Conservation (phyloP, 2,888 invertebrate genomes). For the Norana najaformis region DNA sequence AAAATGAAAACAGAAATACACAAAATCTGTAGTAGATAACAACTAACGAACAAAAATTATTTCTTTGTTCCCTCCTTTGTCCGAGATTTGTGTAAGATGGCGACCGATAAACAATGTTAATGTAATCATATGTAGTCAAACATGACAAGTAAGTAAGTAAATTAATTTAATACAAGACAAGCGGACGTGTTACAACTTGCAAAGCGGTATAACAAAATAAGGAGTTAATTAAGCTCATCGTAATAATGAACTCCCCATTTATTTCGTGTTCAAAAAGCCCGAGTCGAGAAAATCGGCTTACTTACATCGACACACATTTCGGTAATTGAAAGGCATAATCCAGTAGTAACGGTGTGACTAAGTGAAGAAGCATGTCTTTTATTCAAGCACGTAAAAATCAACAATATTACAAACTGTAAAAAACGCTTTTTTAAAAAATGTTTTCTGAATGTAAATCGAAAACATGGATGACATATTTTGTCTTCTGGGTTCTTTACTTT, state of each 20-base stretch:
- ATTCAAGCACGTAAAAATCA: neutral
- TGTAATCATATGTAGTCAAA: neutral
- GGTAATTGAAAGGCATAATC: neutral
- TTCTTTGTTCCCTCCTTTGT: neutral
- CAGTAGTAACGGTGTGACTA: neutral
- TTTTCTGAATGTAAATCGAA: neutral
- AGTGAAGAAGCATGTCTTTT: too few species aligned
- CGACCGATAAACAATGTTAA: conserved; percentile 7
- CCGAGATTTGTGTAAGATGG: conserved; percentile 13
- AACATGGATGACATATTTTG: neutral
- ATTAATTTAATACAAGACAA: neutral
- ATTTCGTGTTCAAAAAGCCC: neutral
- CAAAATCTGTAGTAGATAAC: neutral
- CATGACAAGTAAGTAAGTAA: neutral
- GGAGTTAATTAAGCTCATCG: neutral
- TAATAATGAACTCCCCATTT: neutral
- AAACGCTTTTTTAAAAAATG: neutral
- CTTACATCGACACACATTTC: neutral
- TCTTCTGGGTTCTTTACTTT: neutral
- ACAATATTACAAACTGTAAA: neutral
- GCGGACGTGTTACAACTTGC: neutral
- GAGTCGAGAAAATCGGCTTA: too few species aligned
- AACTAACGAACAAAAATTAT: neutral
- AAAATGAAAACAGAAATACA: neutral
- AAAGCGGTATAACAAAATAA: neutral